Evolutionary conservation across 2,888 invertebrate species (phyloP).

Genomic region (Cyclophora punctaria): DNA sequence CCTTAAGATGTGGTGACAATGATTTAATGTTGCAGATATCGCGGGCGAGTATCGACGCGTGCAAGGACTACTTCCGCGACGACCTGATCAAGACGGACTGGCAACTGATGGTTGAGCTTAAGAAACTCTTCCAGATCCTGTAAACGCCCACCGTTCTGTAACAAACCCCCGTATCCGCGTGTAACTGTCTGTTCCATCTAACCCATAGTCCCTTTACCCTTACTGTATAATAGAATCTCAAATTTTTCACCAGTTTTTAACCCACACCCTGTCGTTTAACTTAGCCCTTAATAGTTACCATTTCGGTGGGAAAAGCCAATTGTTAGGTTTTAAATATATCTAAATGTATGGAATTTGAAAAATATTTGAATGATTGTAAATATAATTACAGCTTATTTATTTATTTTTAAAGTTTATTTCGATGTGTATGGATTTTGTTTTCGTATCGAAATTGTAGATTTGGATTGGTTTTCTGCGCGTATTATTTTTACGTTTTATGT

Average conservation of each 20-base stretch:
- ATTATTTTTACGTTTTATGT: not conserved
- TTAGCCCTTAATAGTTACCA: slow-evolving; percentile 5
- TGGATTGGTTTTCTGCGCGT: not conserved
- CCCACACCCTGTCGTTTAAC: slow-evolving; percentile 7
- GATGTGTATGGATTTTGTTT: slow-evolving; percentile 7
- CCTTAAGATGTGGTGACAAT: slow-evolving; percentile 2
- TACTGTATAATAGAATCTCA: slow-evolving; percentile 47
- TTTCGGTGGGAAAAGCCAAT: slow-evolving; percentile 10
- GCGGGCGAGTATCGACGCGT: slow-evolving; percentile 98
- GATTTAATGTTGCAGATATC: slow-evolving; percentile 83
- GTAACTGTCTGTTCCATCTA: slow-evolving; percentile 59
- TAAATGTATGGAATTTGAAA: not conserved
- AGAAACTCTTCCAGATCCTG: slow-evolving; percentile 96
- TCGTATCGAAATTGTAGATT: slow-evolving; percentile 3
- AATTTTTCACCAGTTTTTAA: slow-evolving; percentile 14
- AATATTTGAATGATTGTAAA: slow-evolving; percentile 19
- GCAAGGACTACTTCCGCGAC: slow-evolving; percentile 99
- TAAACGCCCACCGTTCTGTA: slow-evolving; percentile 62
- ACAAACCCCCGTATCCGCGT: slow-evolving; percentile 32
- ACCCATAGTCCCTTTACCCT: slow-evolving; percentile 29
- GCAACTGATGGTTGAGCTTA: slow-evolving; percentile 98
- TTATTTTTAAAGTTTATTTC: slow-evolving; percentile 15
- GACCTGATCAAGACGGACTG: slow-evolving; percentile 98
- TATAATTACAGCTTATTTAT: slow-evolving; percentile 26
- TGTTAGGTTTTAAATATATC: not conserved